Base-by-base conservation (phyloP, 1,140 invertebrate genomes). In the Platorchestia sp. region DNA sequence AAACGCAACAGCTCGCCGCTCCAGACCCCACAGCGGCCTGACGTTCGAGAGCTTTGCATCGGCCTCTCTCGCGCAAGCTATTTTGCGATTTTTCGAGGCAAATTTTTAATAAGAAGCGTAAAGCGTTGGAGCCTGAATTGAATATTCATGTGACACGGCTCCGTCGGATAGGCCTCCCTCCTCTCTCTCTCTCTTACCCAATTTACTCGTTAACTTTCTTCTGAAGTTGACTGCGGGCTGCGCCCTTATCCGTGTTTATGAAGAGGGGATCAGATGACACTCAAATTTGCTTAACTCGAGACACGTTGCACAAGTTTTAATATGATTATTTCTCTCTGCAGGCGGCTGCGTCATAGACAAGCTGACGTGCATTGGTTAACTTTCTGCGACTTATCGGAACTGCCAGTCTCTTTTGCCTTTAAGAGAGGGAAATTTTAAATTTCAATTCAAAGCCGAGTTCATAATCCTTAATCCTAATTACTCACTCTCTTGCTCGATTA, bases 181-280 rank as follows among this genome's bases (percentile, higher is more conserved):
- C 41, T 6, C 87, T 90, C 44, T 90, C 41, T 90, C 10, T 42
- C 87, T 90, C 87, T 90, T 42, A 90, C 87, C 87, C 87, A 90
- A 90, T 90, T 90, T 90, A 43, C 87, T 44, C 44, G 87, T 90
- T 90, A 90, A 90, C 87, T 90, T 90, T 90, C 87, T 90, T 90
- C 41, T 90, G 3, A 90, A 90, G 87, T 90, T 90, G 44, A 90
- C 41, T 90, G 87, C 87, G 87, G 87, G 41, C 41, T 6, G 87
- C 87, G 7, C 87, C 41, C 41, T 90, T 90, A 90, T 44, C 41
- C 87, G 87, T 90, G 87, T 90, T 90, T 90, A 90, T 44, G 87
- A 45, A 90, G 87, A 42, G 87, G 87, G 87, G 87, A 90, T 90
- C 87, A 90, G 87, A 90, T 90, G 87, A 90, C 87, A 45, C 87